Base-by-base conservation (phyloP, 2,113 vertebrate species). In the Zapus hudsonius region DNA sequence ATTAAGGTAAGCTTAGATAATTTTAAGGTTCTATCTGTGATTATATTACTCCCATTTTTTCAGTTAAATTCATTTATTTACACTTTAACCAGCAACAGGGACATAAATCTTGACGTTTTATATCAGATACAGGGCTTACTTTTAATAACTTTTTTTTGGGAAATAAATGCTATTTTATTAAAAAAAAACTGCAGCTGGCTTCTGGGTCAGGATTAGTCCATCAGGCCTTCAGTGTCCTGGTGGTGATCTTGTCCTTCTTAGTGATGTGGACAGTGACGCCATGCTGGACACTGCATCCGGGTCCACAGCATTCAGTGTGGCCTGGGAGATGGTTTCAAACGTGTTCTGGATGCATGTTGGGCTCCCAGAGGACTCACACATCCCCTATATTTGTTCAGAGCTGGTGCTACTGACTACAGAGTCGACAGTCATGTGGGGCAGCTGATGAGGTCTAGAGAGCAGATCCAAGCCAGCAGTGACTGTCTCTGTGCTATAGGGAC, bases 301-400 rank as follows among this genome's bases (percentile, higher is more conserved):
- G 94, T 99, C 99, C 74, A 99, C 99, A 0, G 99, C 99, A 3
- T 99, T 99, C 96, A 99, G 95, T 99, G 99, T 99, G 36, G 99
- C 99, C 97, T 99, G 99, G 0, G 99, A 99, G 97, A 99, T 99
- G 1, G 99, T 99, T 97, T 99, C 99, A 47, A 99, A 99, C 81
- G 90, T 99, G 99, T 0, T 99, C 99, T 0, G 99, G 98, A 36
- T 98, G 99, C 99, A 99, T 98, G 96, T 99, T 96, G 0, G 99
- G 99, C 96, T 99, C 99, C 99, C 99, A 99, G 91, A 99, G 98
- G 99, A 99, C 94, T 99, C 99, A 0, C 99, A 99, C 99, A 99
- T 99, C 75, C 99, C 99, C 0, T 99, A 99, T 99, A 99, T 99
- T 97, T 99, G 99, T 97, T 99, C 99, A 0, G 99, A 98, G 94